phyloP scores from a whole-genome alignment of 2,113 vertebrate species.

The Syngnathus scovelli region DNA sequence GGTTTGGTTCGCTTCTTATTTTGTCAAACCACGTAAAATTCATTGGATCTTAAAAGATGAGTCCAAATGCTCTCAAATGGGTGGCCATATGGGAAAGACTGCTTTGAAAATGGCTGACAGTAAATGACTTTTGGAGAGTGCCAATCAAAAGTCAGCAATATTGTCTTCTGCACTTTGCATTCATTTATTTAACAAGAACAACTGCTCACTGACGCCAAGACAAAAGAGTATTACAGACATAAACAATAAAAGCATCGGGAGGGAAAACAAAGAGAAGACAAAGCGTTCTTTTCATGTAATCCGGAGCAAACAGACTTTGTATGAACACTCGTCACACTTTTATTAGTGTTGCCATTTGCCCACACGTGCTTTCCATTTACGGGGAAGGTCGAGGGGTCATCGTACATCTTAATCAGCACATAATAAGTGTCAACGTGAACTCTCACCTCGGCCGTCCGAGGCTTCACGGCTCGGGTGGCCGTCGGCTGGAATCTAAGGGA shows the following conservation, averaged over 20 bases:
- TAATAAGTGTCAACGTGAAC: slow-evolving; percentile 60
- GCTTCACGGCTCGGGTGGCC: slow-evolving; percentile 5
- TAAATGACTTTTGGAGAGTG: not conserved
- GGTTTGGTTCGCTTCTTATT: no score
- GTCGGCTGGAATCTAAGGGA: not conserved
- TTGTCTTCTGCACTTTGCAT: not conserved
- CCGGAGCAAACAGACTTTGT: slow-evolving; percentile 14
- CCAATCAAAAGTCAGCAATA: not conserved
- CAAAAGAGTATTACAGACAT: slow-evolving; percentile 3
- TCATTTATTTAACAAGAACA: not conserved
- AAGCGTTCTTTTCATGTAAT: slow-evolving; percentile 18
- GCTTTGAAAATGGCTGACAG: no score
- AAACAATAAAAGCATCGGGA: not conserved
- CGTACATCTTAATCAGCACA: slow-evolving; percentile 55
- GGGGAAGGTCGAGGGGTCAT: slow-evolving; percentile 48
- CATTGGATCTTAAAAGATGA: no score
- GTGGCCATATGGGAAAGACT: no score
- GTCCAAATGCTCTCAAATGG: no score
- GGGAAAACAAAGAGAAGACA: slow-evolving; percentile 8
- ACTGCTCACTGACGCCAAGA: not conserved
- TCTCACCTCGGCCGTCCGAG: slow-evolving; percentile 36
- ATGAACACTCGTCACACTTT: slow-evolving; percentile 25
- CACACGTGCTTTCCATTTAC: slow-evolving; percentile 65
- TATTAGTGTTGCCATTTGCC: slow-evolving; percentile 41
- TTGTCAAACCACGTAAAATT: no score